Conservation (phyloP, 1,140 invertebrate genomes). For the Vanessa tameamea region DNA sequence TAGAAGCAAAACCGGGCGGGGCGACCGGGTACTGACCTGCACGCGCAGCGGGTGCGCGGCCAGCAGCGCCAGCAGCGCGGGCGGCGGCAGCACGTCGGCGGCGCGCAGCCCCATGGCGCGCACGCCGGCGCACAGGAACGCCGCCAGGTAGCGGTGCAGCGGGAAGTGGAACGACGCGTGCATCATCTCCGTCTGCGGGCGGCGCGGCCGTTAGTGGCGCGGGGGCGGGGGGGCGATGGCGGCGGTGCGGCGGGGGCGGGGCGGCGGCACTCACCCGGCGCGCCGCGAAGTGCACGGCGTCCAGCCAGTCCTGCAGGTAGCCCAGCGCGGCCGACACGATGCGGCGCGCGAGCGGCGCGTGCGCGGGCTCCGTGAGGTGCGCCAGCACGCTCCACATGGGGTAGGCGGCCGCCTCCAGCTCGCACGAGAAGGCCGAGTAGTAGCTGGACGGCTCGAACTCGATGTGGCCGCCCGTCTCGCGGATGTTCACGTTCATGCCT, state of each 20-base stretch:
- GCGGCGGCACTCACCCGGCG: slow-evolving; percentile 62
- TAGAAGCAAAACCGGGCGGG: too few relatives aligned
- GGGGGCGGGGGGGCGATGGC: slow-evolving; percentile 73
- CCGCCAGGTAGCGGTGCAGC: slow-evolving; percentile 95
- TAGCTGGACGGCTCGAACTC: slow-evolving; percentile 98
- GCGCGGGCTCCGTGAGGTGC: slow-evolving; percentile 89
- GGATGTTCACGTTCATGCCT: slow-evolving; percentile 97
- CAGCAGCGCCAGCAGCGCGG: slow-evolving; percentile 89
- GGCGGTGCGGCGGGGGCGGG: slow-evolving; percentile 79
- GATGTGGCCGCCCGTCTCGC: slow-evolving; percentile 94
- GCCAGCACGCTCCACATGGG: slow-evolving; percentile 98
- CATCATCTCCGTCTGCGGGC: slow-evolving; percentile 84
- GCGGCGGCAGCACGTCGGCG: slow-evolving; percentile 89
- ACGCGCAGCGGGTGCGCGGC: slow-evolving; percentile 95
- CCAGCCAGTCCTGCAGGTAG: slow-evolving; percentile 92
- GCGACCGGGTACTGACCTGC: slow-evolving; percentile 89
- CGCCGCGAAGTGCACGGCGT: slow-evolving; percentile 88
- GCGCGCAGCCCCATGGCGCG: slow-evolving; percentile 89
- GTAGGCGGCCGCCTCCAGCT: slow-evolving; percentile 97
- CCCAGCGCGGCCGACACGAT: slow-evolving; percentile 88
- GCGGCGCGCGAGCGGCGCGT: slow-evolving; percentile 86
- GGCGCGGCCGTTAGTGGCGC: slow-evolving; percentile 74
- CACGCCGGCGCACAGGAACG: slow-evolving; percentile 95
- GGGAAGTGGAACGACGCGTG: slow-evolving; percentile 97
- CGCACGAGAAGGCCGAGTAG: slow-evolving; percentile 97